Conservation (phyloP, 2,797 vertebrate species). For the Rhadinocentrus ornatus region DNA sequence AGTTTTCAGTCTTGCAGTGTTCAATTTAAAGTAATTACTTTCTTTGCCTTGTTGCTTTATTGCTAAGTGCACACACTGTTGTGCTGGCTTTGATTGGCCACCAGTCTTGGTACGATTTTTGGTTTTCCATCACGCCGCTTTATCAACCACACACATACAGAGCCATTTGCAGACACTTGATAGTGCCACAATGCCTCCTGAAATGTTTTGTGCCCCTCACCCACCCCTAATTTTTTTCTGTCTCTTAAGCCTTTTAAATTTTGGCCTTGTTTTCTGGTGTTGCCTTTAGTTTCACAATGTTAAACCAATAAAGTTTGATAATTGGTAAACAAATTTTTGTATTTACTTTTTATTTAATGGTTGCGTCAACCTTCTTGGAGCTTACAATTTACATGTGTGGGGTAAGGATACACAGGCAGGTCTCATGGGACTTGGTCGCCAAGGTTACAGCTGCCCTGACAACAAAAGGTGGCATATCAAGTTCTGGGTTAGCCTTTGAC, state of each 20-base stretch:
- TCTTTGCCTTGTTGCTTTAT: slow-evolving; percentile 44
- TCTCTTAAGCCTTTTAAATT: slow-evolving; percentile 41
- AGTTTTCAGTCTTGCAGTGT: slow-evolving; percentile 50
- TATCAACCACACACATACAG: slow-evolving; percentile 37
- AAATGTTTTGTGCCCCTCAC: slow-evolving; percentile 56
- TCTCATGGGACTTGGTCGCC: slow-evolving; percentile 26
- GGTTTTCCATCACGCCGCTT: slow-evolving; percentile 31
- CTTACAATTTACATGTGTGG: slow-evolving; percentile 50
- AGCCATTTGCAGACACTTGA: slow-evolving; percentile 52
- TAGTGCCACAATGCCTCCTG: slow-evolving; percentile 59
- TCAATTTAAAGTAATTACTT: slow-evolving; percentile 42
- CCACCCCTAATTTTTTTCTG: slow-evolving; percentile 16
- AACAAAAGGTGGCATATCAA: slow-evolving; percentile 50
- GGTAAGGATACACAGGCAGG: slow-evolving; percentile 16
- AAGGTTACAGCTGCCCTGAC: slow-evolving; percentile 62
- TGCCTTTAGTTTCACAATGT: slow-evolving; percentile 82
- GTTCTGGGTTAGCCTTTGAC: slow-evolving; percentile 41
- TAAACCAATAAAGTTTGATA: slow-evolving; percentile 84
- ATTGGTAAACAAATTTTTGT: slow-evolving; percentile 70
- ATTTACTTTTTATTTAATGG: slow-evolving; percentile 25
- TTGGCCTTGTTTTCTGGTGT: slow-evolving; percentile 74
- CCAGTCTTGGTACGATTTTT: slow-evolving; percentile 53
- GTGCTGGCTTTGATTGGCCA: slow-evolving; percentile 41
- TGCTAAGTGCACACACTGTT: slow-evolving; percentile 32
- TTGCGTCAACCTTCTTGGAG: slow-evolving; percentile 15